phyloP scores from a whole-genome alignment of 2,113 vertebrate genomes.

The Channa maculata region DNA sequence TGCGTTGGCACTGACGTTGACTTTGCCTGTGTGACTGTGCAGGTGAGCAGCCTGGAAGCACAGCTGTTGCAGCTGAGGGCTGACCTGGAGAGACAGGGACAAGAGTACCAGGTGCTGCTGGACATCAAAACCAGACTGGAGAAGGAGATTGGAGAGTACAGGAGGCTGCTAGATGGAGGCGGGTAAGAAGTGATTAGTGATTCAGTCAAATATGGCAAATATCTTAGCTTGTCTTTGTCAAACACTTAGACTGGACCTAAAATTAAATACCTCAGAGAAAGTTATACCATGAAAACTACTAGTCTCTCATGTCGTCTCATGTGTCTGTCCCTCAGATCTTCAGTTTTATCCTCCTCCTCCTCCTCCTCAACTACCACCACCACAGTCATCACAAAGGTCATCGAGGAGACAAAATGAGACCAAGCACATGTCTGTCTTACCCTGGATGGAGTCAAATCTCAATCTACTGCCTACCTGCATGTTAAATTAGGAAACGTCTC shows the following conservation, averaged over 20 bases:
- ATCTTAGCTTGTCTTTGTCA: too few relatives aligned
- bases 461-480: slow-evolving; percentile 9
- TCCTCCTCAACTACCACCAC: slow-evolving; percentile 22
- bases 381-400: slow-evolving; percentile 57
- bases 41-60: slow-evolving; percentile 76
- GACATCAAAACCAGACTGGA: slow-evolving; percentile 87
- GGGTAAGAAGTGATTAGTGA: slow-evolving; percentile 20
- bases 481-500: background rate
- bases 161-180: slow-evolving; percentile 79
- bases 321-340: slow-evolving; percentile 1
- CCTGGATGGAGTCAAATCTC: slow-evolving; percentile 1
- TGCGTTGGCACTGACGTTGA: background rate
- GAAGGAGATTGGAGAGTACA: slow-evolving; percentile 89
- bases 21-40: slow-evolving; percentile 7
- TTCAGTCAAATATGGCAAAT: background rate
- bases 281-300: too few relatives aligned
- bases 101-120: slow-evolving; percentile 86
- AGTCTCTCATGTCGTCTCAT: background rate
- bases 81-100: slow-evolving; percentile 84
- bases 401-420: slow-evolving; percentile 47
- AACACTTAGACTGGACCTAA: background rate
- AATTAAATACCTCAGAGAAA: background rate
- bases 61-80: slow-evolving; percentile 79
- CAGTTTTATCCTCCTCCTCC: background rate
- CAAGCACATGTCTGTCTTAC: slow-evolving; percentile 20